Evolutionary conservation across 2,113 vertebrate genomes (phyloP), one percentile per base, ranked within the genome.

Genomic region (Riparia riparia): DNA sequence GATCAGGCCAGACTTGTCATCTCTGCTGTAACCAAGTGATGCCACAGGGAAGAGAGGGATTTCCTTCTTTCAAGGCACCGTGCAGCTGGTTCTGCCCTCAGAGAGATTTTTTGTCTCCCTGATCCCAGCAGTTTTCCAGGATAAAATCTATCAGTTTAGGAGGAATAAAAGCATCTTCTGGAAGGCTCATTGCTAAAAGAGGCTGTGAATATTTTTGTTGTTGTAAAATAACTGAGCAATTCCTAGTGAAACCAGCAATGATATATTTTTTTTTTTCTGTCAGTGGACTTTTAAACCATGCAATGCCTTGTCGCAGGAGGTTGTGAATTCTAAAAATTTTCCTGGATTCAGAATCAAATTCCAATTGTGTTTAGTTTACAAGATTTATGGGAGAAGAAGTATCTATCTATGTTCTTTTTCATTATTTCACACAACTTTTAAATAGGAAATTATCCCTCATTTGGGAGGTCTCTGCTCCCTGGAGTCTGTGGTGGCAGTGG

Each of bases 161-260:
- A 64, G 49, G 32, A 72, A 47, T 11, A 31, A 84, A 70, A 37
- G 4, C 9, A 9, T 51, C 56, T 94, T 54, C 50, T 86, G 56
- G 61, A 73, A 78, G 18, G 12, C 2, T 54, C 2, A 26, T 82
- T 71, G 32, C 7, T 50, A 60, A 68, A 37, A 7, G 32, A 51
- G 53, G 14, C n/a, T 61, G 28, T 60, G 71, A 87, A 58, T 85
- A 65, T 85, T 93, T 90, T 54, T 85, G 41, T 57, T 71, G 65
- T 57, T 56, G 17, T 64, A 32, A 60, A 85, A 82, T 41, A 85
- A 7, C 37, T 16, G 65, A 56, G 78, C 73, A 39, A 12, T 85
- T 90, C 53, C 70, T 93, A 28, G 41, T 60, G 74, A 82, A 72
- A 74, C 9, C 51, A 87, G 61, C 41, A 45, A 37, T 3, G 10